phyloP scores from a whole-genome alignment of 2,888 invertebrate genomes.

The Panzeria rudis region DNA sequence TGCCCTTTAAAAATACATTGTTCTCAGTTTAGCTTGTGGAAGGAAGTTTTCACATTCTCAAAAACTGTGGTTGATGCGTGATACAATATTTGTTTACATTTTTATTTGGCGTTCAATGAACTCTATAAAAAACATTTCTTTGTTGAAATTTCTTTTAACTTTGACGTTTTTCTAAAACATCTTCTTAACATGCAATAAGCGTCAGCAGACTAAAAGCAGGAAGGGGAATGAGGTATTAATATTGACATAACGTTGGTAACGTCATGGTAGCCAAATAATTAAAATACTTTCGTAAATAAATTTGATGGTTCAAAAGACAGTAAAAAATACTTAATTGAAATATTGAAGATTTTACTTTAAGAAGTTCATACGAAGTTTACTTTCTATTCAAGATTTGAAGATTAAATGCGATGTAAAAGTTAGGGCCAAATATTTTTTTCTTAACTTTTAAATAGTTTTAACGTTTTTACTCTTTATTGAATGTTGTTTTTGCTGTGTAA shows the following conservation, averaged over 20 bases:
- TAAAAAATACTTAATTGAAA: neutral
- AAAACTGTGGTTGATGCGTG: neutral
- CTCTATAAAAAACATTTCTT: slow-evolving; percentile 19
- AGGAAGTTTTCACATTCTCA: neutral
- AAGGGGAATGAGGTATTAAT: neutral
- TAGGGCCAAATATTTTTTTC: too few relatives aligned
- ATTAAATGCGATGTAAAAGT: too few relatives aligned
- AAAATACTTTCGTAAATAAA: neutral
- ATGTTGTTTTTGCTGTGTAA: too few relatives aligned
- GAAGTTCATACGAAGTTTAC: neutral
- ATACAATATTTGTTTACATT: slow-evolving; percentile 23
- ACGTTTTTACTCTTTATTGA: too few relatives aligned
- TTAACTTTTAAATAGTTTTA: too few relatives aligned
- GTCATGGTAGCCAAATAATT: neutral
- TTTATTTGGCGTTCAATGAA: slow-evolving; percentile 53
- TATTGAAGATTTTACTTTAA: neutral
- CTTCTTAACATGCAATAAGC: slow-evolving; percentile 36
- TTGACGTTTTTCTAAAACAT: neutral
- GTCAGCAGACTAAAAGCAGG: neutral
- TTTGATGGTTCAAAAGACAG: too few relatives aligned
- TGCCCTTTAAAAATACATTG: too few relatives aligned
- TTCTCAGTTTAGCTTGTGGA: too few relatives aligned
- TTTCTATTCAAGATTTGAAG: neutral
- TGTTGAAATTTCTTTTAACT: slow-evolving; percentile 18
- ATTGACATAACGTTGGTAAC: neutral